Evolutionary conservation across 2,888 invertebrate genomes (phyloP), one percentile per base, ranked within the genome.

Genomic region (Pandemis cinnamomeana): DNA sequence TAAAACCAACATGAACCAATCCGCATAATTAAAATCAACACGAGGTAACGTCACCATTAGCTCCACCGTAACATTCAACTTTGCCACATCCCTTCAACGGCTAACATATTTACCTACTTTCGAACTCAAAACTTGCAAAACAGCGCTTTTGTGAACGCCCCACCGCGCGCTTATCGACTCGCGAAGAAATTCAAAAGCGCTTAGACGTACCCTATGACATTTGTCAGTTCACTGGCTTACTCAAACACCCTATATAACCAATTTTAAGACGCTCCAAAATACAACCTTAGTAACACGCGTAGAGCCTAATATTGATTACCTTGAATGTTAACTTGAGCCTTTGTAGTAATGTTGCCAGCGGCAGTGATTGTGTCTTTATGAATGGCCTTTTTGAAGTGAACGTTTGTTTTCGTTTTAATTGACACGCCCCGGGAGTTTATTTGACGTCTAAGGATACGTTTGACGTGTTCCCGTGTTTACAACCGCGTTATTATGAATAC

Each of bases 71-170:
- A 80, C 80, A 78, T 46, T 48, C 79, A 77, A 87, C 80, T 86
- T 91, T 90, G 89, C 89, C 80, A 82, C 83, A 75, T 80, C 87
- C 87, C 87, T 84, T 89, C 91, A 87, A 92, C 93, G 89, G 91
- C 83, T 91, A 93, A 89, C 93, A 93, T 92, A 93, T 93, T 93
- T 90, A 93, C 93, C 92, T 86, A 93, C 91, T 93, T 93, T 89
- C 79, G 82, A 85, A 83, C 51, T 61, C 66, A 92, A 93, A 93
- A 94, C 92, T 93, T 92, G 90, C 89, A 89, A 92, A 92, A 92
- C 88, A 90, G 87, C 15, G 58, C 82, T 83, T 89, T 92, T 93
- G 92, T 92, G 71, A 82, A 82, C 83, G 82, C 82, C 83, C 78
- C 83, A 77, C 78, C 85, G 91, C 27, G 27, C 27, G 27, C 91